These are phyloP conservation scores for Microctenopoma steveboyesi DNA, from an alignment of 2,797 vertebrate species.

Conservation along the genomic window DNA sequence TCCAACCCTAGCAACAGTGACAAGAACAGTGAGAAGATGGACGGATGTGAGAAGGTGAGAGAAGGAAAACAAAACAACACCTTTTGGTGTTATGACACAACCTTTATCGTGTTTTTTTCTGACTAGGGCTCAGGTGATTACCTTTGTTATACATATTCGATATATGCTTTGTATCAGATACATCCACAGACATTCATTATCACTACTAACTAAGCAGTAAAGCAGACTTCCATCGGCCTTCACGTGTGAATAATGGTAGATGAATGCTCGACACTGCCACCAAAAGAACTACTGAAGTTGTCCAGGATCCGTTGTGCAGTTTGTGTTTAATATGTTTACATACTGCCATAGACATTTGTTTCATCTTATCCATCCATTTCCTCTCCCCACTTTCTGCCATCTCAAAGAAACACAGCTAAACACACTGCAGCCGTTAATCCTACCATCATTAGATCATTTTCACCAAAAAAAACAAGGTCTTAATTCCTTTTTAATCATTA, in stretches of 20 bases:
- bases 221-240: neutral
- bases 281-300: neutral
- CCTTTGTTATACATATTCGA: neutral
- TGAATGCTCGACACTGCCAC: neutral
- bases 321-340: neutral
- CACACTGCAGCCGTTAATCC: neutral
- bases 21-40: conserved; percentile 94
- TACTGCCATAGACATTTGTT: neutral
- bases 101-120: neutral
- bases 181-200: neutral
- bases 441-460: neutral
- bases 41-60: conserved; percentile 95
- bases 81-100: neutral
- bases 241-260: no score
- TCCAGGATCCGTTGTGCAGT: neutral
- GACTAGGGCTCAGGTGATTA: no score
- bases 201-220: neutral
- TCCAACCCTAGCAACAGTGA: conserved; percentile 96
- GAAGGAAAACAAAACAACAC: neutral
- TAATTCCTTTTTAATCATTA: neutral
- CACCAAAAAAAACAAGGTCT: neutral
- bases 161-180: neutral
- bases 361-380: neutral
- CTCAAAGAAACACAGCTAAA: neutral
- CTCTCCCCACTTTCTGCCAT: neutral